Percentiles rank a stretch among this genome's conserved stretches.
These are phyloP conservation scores for Temnothorax ravouxi DNA, from an alignment of 2,888 invertebrate species.

Conservation along the genomic window DNA sequence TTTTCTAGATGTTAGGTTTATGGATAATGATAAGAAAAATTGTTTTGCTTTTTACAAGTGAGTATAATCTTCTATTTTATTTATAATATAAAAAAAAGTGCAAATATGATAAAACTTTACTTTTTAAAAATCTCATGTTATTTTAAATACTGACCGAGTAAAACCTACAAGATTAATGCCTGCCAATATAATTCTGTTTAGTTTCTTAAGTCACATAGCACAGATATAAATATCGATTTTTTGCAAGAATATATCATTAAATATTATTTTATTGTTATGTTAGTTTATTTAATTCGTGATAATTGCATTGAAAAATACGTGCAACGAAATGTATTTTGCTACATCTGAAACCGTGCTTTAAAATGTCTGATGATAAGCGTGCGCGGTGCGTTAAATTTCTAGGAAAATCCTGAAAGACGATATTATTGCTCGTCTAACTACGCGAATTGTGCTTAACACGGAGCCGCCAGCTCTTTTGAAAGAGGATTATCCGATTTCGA, in stretches of 20 bases:
- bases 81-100: neutral
- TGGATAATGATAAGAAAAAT: neutral
- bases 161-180: neutral
- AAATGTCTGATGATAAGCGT: neutral
- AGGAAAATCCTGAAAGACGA: neutral
- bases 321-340: neutral
- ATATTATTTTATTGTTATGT: neutral
- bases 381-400: neutral
- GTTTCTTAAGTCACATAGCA: neutral
- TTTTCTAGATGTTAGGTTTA: neutral
- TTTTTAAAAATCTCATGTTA: neutral
- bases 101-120: neutral
- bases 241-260: neutral
- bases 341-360: neutral
- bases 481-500: conserved; percentile 27
- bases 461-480: neutral
- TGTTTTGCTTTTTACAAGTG: neutral
- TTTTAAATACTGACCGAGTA: neutral
- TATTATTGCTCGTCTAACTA: neutral
- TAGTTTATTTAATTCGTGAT: neutral
- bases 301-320: neutral
- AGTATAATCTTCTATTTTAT: neutral
- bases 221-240: neutral
- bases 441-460: neutral
- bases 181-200: neutral